These are phyloP conservation scores for Diabrotica undecimpunctata DNA, from an alignment of 1,140 invertebrate genomes.

Conservation along the genomic window DNA sequence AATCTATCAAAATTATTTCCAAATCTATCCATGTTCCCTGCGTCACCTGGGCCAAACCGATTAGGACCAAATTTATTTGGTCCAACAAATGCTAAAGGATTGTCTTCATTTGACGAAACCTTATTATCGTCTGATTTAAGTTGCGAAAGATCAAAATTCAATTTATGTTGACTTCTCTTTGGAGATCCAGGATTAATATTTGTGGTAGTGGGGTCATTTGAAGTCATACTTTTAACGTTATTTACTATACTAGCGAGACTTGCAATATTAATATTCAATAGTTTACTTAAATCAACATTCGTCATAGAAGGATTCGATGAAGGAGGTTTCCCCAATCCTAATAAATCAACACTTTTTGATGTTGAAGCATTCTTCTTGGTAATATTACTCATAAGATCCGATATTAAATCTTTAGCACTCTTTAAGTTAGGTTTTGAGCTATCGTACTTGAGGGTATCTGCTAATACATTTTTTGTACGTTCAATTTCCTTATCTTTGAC, in stretches of 20 bases:
- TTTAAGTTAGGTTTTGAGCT: slow-evolving; percentile 43
- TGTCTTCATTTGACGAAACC: not conserved
- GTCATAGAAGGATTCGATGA: slow-evolving; percentile 10
- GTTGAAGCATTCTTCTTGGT: slow-evolving; percentile 16
- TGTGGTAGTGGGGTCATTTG: not conserved
- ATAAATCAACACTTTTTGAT: slow-evolving; percentile 17
- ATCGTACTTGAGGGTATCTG: slow-evolving; percentile 38
- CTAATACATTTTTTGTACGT: slow-evolving; percentile 36
- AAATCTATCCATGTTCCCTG: too few relatives aligned
- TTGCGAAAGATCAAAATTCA: slow-evolving; percentile 11
- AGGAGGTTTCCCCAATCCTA: slow-evolving; percentile 18
- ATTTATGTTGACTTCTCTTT: not conserved
- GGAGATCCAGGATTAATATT: slow-evolving; percentile 16
- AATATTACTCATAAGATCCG: slow-evolving; percentile 56
- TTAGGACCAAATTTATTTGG: not conserved
- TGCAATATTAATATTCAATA: slow-evolving; percentile 33
- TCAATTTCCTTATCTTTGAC: slow-evolving; percentile 53
- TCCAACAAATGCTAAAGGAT: not conserved
- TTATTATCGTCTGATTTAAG: not conserved
- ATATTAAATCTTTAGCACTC: slow-evolving; percentile 58
- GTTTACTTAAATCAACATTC: slow-evolving; percentile 28
- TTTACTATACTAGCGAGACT: slow-evolving; percentile 37
- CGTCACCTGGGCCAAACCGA: not conserved
- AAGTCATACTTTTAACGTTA: slow-evolving; percentile 27
- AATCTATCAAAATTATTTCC: too few relatives aligned